phyloP scores from a whole-genome alignment of 2,797 vertebrate species.

The Pangasius sanitwongsei region DNA sequence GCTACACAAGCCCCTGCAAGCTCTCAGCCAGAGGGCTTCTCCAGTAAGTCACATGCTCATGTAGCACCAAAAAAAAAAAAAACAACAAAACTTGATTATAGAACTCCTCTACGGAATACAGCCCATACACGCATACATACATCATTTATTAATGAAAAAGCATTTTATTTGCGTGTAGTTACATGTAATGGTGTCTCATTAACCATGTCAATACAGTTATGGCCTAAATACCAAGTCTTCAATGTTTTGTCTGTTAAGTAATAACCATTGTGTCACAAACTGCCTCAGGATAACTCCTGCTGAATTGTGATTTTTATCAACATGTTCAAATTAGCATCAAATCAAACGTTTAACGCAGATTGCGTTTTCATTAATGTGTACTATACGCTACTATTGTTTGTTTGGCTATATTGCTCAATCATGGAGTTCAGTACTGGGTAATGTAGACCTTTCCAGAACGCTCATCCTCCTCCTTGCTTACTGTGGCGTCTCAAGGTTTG shows the following conservation, averaged over 20 bases:
- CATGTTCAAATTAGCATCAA: not conserved
- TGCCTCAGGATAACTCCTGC: not conserved
- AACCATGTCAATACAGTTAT: not conserved
- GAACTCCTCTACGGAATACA: not conserved
- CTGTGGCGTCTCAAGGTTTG: slow-evolving; percentile 55
- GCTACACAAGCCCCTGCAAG: slow-evolving; percentile 75
- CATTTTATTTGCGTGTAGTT: not conserved
- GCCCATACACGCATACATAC: not conserved
- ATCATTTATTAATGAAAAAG: not conserved
- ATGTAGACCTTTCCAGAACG: not conserved
- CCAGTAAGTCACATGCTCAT: slow-evolving; percentile 60
- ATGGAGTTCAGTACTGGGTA: not conserved
- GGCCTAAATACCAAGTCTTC: not conserved
- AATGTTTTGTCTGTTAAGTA: not conserved
- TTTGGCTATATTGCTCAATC: not conserved
- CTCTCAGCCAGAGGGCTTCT: slow-evolving; percentile 71
- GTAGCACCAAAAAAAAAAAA: not conserved
- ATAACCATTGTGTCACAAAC: too few relatives aligned
- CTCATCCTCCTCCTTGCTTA: not conserved
- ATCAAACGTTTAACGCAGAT: not conserved
- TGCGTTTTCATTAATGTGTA: not conserved
- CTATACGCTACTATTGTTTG: not conserved
- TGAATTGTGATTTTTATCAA: not conserved
- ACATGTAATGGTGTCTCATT: not conserved
- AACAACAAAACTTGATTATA: not conserved